These are phyloP conservation scores for Abscondita cerata DNA, from an alignment of 2,888 invertebrate species.

Conservation along the genomic window DNA sequence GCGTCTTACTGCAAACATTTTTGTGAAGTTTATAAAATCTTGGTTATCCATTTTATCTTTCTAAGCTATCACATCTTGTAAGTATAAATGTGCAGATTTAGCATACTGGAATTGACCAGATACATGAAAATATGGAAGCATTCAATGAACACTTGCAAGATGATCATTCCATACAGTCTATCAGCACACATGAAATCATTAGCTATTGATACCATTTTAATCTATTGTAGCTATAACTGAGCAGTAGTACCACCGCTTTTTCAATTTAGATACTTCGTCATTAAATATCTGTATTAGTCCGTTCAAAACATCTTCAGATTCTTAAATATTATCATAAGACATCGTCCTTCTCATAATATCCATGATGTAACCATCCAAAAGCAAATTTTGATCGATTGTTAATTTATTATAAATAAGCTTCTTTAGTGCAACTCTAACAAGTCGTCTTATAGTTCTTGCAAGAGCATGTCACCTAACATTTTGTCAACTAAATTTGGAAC, in stretches of 20 bases:
- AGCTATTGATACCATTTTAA: constrained; percentile 48
- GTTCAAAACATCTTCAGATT: constrained; percentile 28
- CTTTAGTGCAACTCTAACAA: constrained; percentile 15
- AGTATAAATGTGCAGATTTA: constrained; percentile 44
- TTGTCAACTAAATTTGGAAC: constrained; percentile 43
- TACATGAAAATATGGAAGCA: constrained; percentile 53
- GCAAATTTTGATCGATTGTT: constrained; percentile 22
- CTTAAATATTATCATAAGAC: constrained; percentile 40
- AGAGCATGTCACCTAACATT: constrained; percentile 36
- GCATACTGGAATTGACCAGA: constrained; percentile 52
- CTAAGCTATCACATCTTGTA: constrained; percentile 45
- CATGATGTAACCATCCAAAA: constrained; percentile 40
- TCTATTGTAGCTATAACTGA: constrained; percentile 51
- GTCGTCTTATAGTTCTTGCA: constrained; percentile 30
- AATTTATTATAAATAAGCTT: constrained; percentile 39
- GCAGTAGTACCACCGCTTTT: constrained; percentile 40
- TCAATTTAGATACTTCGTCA: constrained; percentile 37
- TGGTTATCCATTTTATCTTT: too few species aligned
- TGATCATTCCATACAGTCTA: constrained; percentile 44
- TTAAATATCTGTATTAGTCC: constrained; percentile 9
- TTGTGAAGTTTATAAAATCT: too few species aligned
- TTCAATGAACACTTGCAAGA: constrained; percentile 45
- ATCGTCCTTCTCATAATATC: constrained; percentile 42
- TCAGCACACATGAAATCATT: constrained; percentile 45
- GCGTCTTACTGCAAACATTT: too few species aligned